Conservation (phyloP, 2,797 vertebrate species). For the Peromyscus aztecus region DNA sequence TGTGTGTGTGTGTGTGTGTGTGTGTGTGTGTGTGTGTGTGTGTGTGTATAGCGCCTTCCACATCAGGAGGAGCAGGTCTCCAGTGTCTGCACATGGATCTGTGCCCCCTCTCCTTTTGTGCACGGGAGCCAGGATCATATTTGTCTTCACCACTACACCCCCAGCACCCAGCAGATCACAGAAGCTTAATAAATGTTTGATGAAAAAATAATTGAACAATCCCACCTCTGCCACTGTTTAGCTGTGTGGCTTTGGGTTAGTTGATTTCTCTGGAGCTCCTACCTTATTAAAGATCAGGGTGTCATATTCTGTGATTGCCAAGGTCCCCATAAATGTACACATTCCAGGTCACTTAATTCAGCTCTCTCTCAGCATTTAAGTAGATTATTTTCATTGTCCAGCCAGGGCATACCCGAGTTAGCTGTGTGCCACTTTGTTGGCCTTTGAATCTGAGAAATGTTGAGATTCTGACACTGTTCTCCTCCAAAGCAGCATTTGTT, state of each 20-base stretch:
- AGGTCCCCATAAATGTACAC: constrained; percentile 72
- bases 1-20: no score
- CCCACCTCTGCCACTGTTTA: constrained; percentile 60
- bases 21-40: background rate
- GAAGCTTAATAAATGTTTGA: constrained; percentile 77
- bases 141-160: background rate
- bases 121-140: background rate
- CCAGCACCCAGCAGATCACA: background rate
- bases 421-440: background rate
- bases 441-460: constrained; percentile 3
- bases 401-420: background rate
- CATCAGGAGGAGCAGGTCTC: background rate
- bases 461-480: background rate
- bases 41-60: accelerated
- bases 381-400: constrained; percentile 23
- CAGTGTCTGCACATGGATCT: background rate
- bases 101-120: background rate
- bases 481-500: background rate
- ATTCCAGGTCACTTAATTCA: constrained; percentile 62
- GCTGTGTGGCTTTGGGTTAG: constrained; percentile 58
- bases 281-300: constrained; percentile 73
- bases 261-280: constrained; percentile 76
- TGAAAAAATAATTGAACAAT: constrained; percentile 74
- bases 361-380: constrained; percentile 8
- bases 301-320: constrained; percentile 59